These are phyloP conservation scores for Zosterops hypoxanthus DNA, from an alignment of 2,113 vertebrate genomes.

Conservation along the genomic window DNA sequence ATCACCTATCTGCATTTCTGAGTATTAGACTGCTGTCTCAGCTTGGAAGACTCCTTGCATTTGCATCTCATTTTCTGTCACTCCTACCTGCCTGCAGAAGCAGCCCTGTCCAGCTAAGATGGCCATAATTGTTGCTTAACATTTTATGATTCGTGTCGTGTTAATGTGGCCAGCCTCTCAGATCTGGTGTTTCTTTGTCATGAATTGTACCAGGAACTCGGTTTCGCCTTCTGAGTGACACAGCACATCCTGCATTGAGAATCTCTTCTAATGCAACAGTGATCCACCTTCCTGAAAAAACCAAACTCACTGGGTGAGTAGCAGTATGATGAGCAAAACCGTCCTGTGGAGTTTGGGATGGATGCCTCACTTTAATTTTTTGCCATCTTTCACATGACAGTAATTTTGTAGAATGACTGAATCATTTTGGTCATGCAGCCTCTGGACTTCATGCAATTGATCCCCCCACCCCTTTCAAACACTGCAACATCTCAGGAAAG, in stretches of 20 bases:
- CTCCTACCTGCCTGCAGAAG: not conserved
- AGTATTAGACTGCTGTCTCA: not conserved
- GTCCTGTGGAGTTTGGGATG: not conserved
- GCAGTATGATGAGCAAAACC: not conserved
- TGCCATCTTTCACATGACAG: not conserved
- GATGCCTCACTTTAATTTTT: not conserved
- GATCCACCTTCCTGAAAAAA: conserved; percentile 78
- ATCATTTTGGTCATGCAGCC: not conserved
- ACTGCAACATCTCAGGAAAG: not conserved
- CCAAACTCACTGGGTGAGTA: conserved; percentile 80
- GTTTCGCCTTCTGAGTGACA: conserved; percentile 85
- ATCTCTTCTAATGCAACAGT: conserved; percentile 82
- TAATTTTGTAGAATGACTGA: not conserved
- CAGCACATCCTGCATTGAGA: conserved; percentile 83
- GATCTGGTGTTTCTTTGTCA: not conserved
- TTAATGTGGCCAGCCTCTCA: not conserved
- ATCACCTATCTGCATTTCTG: not conserved
- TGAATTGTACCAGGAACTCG: conserved; percentile 80
- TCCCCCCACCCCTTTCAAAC: not conserved
- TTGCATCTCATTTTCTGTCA: not conserved
- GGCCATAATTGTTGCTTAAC: not conserved
- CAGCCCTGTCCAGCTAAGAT: not conserved
- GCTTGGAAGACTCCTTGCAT: not conserved
- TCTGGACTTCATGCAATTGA: not conserved
- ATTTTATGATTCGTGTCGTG: not conserved